Percentiles rank a stretch among this genome's conserved stretches.
phyloP scores from a whole-genome alignment of 92 coral and sea anemone species.

The Epizoanthus fatuus region DNA sequence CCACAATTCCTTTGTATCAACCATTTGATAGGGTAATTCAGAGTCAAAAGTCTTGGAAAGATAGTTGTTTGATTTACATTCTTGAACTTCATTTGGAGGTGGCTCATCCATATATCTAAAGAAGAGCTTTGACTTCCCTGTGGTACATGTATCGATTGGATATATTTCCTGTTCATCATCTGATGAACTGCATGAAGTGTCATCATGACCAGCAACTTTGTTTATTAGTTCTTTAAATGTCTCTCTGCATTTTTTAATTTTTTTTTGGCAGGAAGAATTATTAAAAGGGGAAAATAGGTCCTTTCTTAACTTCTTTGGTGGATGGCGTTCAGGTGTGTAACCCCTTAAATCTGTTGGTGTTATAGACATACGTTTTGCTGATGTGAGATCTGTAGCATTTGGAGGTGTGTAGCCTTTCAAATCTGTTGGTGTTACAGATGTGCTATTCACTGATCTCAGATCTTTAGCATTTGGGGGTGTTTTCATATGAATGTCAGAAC shows the following conservation, averaged over 20 bases:
- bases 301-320: conserved; percentile 34
- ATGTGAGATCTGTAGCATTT: too few species aligned
- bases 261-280: not conserved
- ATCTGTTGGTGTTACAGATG: not conserved
- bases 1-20: conserved; percentile 44
- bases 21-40: conserved; percentile 51
- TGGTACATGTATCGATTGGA: not conserved
- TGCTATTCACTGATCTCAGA: not conserved
- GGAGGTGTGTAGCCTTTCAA: too few species aligned
- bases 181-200: not conserved
- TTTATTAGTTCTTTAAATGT: conserved; percentile 37
- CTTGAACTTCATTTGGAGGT: not conserved
- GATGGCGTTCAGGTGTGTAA: conserved; percentile 37
- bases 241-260: conserved; percentile 7
- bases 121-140: too few species aligned
- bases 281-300: not conserved
- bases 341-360: not conserved
- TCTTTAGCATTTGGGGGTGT: not conserved
- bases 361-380: too few species aligned
- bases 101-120: not conserved
- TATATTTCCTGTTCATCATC: not conserved
- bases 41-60: conserved; percentile 24
- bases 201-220: conserved; percentile 14
- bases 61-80: conserved; percentile 23
- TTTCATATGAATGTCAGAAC: not conserved